Evolutionary conservation across 2,797 vertebrate genomes (phyloP), one percentile per base, ranked within the genome.

Genomic region (Acestrorhynchus altus): DNA sequence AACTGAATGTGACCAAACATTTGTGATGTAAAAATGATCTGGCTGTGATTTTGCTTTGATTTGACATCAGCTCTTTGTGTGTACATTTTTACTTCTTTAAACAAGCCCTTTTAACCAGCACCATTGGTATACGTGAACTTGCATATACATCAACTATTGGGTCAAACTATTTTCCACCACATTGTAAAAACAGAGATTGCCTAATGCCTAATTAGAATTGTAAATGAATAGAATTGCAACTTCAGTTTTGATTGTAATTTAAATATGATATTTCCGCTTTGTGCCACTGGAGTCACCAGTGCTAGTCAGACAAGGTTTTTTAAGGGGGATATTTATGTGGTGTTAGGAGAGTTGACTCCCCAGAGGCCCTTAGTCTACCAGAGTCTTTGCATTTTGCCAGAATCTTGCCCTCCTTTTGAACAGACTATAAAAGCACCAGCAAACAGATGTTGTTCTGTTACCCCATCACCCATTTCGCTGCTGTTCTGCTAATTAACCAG

Each of bases 401-500:
- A 80, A 47, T 76, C 69, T 85, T 82, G 72, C 64, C 54, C 82
- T 65, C n/a, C 71, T 82, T 92, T 90, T 91, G 88, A 92, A 89
- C 88, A 87, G 68, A 83, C 81, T 84, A 82, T 92, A 89, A 91
- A 92, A 84, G 66, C 47, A 79, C 78, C 82, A 85, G 80, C 88
- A 84, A 88, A 84, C 83, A 83, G 85, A 86, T 74, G 83, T 79
- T 42, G 24, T 71, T 76, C 60, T 72, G 73, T 39, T 66, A 63
- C 56, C 68, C 51, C 40, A 28, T 49, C 66, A 15, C 39, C 18
- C 4, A 78, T 84, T 81, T 72, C 73, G 79, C 85, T 84, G 87
- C 85, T 91, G 88, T 85, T 59, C 83, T 84, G 77, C 81, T 88
- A 87, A 90, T 93, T 88, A 88, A 85, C 54, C 77, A 72, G 65